These are phyloP conservation scores for Falco rusticolus DNA, from an alignment of 2,797 vertebrate genomes.

Conservation along the genomic window DNA sequence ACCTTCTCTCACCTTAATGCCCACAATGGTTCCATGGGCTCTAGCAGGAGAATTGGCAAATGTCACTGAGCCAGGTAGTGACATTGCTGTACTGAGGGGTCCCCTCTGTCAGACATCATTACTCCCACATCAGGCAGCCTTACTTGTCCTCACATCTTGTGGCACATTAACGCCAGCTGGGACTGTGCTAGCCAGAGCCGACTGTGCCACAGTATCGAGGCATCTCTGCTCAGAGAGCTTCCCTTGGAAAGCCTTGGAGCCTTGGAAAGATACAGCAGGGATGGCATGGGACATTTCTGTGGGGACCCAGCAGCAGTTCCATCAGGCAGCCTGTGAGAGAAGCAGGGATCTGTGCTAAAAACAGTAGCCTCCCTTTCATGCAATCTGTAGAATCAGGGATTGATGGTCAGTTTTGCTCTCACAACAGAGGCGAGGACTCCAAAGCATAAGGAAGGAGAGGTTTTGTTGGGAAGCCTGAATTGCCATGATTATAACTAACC, in stretches of 20 bases:
- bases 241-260: not conserved
- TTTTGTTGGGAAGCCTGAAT: not conserved
- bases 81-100: not conserved
- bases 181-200: not conserved
- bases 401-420: not conserved
- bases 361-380: not conserved
- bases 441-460: not conserved
- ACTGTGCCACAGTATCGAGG: not conserved
- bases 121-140: not conserved
- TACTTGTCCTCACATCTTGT: not conserved
- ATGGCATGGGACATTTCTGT: not conserved
- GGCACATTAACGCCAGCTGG: not conserved
- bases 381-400: not conserved
- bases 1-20: not conserved
- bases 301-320: not conserved
- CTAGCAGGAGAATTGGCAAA: not conserved
- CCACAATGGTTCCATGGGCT: not conserved
- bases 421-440: not conserved
- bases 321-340: not conserved
- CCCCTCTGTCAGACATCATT: not conserved
- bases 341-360: not conserved
- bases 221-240: not conserved
- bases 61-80: not conserved
- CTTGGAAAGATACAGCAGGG: not conserved
- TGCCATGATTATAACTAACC: not conserved